phyloP scores from a whole-genome alignment of 2,113 vertebrate species.

The Percopsis transmontana region DNA sequence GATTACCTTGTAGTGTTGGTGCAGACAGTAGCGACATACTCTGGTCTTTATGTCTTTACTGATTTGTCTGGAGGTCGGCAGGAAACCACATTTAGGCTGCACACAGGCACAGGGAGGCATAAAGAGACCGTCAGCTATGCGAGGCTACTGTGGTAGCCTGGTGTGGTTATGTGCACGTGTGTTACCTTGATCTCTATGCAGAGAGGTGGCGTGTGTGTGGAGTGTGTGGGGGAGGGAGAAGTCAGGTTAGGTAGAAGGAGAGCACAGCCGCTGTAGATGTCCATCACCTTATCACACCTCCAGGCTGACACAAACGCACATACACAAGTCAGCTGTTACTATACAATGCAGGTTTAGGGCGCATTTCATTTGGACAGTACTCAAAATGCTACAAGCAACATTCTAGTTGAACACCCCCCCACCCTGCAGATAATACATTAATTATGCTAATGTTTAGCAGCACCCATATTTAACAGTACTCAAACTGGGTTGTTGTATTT shows the following conservation, averaged over 20 bases:
- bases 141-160: not conserved
- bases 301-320: conserved; percentile 76
- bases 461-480: too few relatives aligned
- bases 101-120: conserved; percentile 48
- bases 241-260: conserved; percentile 96
- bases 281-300: conserved; percentile 95
- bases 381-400: too few relatives aligned
- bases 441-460: too few relatives aligned
- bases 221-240: conserved; percentile 79
- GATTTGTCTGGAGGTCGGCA: conserved; percentile 88
- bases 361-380: too few relatives aligned
- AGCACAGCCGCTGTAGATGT: conserved; percentile 92
- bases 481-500: too few relatives aligned
- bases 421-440: too few relatives aligned
- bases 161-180: conserved; percentile 5
- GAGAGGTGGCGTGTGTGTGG: conserved; percentile 85
- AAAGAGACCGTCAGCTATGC: not conserved
- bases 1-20: conserved; percentile 78
- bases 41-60: conserved; percentile 91
- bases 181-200: conserved; percentile 97
- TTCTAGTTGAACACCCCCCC: too few relatives aligned
- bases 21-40: conserved; percentile 98
- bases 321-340: not conserved
- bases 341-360: too few relatives aligned
- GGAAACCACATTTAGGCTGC: conserved; percentile 97